Evolutionary conservation across 2,888 invertebrate species (phyloP).

Genomic region (Metellina segmentata): DNA sequence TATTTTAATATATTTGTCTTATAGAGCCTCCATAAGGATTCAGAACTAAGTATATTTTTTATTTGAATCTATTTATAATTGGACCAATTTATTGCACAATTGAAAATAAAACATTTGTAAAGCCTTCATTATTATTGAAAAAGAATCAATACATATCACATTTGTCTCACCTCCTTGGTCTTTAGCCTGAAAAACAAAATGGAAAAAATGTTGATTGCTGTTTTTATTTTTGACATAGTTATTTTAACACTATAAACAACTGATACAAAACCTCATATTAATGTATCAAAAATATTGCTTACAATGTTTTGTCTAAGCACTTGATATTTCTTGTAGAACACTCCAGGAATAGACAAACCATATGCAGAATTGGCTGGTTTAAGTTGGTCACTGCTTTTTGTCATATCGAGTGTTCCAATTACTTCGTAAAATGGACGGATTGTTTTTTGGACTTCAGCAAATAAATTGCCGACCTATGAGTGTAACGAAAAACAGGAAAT

Average conservation of each 20-base stretch:
- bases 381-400: constrained; percentile 52
- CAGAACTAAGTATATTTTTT: no score
- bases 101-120: no score
- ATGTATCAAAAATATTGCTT: constrained; percentile 1
- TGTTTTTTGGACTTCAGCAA: constrained; percentile 22
- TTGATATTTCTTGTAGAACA: constrained; percentile 56
- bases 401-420: constrained; percentile 65
- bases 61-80: no score
- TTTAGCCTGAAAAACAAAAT: constrained; percentile 54
- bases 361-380: constrained; percentile 49
- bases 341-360: constrained; percentile 42
- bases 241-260: background rate
- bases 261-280: no score
- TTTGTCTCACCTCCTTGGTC: constrained; percentile 69
- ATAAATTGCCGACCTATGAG: constrained; percentile 59
- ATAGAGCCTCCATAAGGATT: no score
- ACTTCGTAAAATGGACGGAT: constrained; percentile 62
- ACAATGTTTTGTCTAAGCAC: constrained; percentile 58
- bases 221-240: no score
- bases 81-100: no score
- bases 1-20: no score
- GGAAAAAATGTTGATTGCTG: background rate
- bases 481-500: no score
- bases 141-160: background rate
- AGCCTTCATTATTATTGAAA: background rate